Base-by-base conservation (phyloP, 2,888 invertebrate species). In the Hydroisotoma schaefferi region DNA sequence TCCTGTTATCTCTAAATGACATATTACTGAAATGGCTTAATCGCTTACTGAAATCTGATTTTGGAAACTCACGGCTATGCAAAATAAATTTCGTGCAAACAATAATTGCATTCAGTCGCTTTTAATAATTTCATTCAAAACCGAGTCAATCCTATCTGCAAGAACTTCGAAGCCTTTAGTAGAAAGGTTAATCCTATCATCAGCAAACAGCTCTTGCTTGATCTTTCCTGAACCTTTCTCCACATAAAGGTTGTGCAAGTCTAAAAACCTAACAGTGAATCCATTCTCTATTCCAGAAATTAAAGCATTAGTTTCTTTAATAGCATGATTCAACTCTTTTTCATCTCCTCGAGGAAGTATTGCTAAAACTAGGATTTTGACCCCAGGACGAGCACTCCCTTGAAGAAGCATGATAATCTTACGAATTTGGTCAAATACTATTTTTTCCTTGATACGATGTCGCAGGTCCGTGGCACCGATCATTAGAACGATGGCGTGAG, bases 231-330 rank as follows among this genome's bases (percentile, higher is more conserved):
- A 57, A 12, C 37, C 44, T 3, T 29, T 2, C 28, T 63, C 56
- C 2, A 28, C 20, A 55, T 63, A 67, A 29, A 33, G 20, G 20
- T 55, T 23, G 40, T 51, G 46, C 55, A 67, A 48, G 29, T 63
- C 57, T 2, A 61, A 44, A 26, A 26, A 63, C 37, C 67, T 44
- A n/a, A 63, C 48, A 3, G 67, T 67, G 25, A 67, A 67, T 4
- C 67, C 67, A 51, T 67, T 67, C 40, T 67, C 67, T 8, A 63
- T n/a, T 22, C 59, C 10, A 20, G 67, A 57, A n/a, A 67, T 40
- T 10, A 57, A 20, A 22, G 56, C 57, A 44, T 67, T 67, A 6
- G 57, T 59, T 38, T 63, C 63, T 40, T 55, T 47, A 44, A 67
- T 63, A n/a, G 56, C 20, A 20, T 44, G 20, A 20, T 28, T 33